Evolutionary conservation across 2,797 vertebrate species (phyloP).

Genomic region (Sebastes hubbsi): DNA sequence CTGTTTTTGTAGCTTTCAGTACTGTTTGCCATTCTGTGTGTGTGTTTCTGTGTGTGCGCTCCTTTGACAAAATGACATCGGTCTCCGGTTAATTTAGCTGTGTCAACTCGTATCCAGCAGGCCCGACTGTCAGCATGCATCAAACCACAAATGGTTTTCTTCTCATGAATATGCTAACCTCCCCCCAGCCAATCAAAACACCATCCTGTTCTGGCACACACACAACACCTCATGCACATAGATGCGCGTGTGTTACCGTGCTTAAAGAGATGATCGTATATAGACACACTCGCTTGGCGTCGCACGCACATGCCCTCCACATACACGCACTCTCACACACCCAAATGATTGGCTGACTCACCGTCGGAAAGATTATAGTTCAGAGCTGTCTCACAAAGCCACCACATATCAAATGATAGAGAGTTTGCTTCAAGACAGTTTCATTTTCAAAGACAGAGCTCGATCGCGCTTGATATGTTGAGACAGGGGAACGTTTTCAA

Average conservation of each 20-base stretch:
- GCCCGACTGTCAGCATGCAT: conserved; percentile 65
- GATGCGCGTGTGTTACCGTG: background rate
- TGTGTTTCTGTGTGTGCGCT: background rate
- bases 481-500: conserved; percentile 15
- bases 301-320: background rate
- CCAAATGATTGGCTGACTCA: conserved; percentile 24
- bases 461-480: conserved; percentile 8
- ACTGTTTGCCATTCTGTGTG: background rate
- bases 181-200: conserved; percentile 54
- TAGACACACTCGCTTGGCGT: background rate
- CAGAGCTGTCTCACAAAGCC: conserved; percentile 37
- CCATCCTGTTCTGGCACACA: conserved; percentile 22
- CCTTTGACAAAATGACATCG: conserved; percentile 41
- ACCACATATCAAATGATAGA: conserved; percentile 41
- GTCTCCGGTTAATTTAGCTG: conserved; percentile 58
- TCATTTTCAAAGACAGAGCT: conserved; percentile 32
- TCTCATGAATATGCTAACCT: conserved; percentile 71
- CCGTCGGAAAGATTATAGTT: conserved; percentile 29
- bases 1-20: background rate
- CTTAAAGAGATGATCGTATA: background rate
- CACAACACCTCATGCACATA: conserved; percentile 3
- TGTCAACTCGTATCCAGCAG: conserved; percentile 66
- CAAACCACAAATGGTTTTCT: conserved; percentile 63
- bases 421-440: conserved; percentile 41
- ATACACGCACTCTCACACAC: background rate